phyloP scores from a whole-genome alignment of 2,888 invertebrate genomes.

The Diaperis boleti region DNA sequence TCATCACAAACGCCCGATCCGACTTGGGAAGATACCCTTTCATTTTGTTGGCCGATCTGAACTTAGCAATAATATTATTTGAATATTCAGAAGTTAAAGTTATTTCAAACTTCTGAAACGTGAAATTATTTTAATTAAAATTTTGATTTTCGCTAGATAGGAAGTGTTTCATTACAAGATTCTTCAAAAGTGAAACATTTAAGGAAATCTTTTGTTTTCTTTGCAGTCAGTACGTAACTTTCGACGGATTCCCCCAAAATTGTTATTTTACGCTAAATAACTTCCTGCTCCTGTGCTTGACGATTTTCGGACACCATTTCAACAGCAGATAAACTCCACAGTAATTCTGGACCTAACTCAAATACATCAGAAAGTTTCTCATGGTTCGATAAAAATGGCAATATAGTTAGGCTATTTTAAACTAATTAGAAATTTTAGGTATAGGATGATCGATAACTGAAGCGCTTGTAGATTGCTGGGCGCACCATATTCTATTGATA shows the following conservation, averaged over 20 bases:
- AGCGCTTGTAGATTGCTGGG: too few relatives aligned
- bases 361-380: neutral
- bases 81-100: constrained; percentile 41
- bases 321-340: constrained; percentile 16
- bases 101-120: constrained; percentile 39
- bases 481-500: too few relatives aligned
- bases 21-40: constrained; percentile 31
- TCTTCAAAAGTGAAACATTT: constrained; percentile 17
- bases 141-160: constrained; percentile 29
- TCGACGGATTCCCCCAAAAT: neutral
- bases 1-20: constrained; percentile 5
- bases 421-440: too few relatives aligned
- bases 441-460: too few relatives aligned
- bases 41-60: constrained; percentile 35
- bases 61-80: constrained; percentile 35
- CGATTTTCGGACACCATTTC: constrained; percentile 11
- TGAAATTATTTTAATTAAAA: constrained; percentile 43
- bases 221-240: neutral
- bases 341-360: constrained; percentile 1
- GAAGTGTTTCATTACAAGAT: constrained; percentile 28
- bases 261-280: constrained; percentile 11
- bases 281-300: constrained; percentile 6
- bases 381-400: too few relatives aligned
- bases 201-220: constrained; percentile 1
- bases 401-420: too few relatives aligned